Conservation (phyloP, 1,140 invertebrate genomes). For the Lanistes nyassanus region DNA sequence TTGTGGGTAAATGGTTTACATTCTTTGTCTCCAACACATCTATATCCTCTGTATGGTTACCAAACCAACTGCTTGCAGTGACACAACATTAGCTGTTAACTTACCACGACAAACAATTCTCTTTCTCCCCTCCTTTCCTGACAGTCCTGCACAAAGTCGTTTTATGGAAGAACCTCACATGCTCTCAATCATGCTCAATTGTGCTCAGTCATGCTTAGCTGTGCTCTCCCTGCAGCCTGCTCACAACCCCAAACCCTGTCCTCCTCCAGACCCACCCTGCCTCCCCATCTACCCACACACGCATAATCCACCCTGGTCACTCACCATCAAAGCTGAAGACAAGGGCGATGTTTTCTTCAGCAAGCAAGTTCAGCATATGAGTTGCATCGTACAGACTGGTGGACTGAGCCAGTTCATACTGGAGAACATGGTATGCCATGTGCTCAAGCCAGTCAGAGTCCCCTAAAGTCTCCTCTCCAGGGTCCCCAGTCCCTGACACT, state of each 20-base stretch:
- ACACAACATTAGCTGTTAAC: no score
- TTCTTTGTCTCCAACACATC: no score
- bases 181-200: no score
- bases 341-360: constrained; percentile 52
- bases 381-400: constrained; percentile 40
- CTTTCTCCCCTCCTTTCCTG: no score
- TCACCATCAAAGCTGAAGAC: constrained; percentile 60
- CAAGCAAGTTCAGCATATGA: constrained; percentile 50
- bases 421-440: constrained; percentile 43
- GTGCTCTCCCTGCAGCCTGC: background rate
- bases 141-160: no score
- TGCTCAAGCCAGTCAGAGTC: constrained; percentile 54
- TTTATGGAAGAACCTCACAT: no score
- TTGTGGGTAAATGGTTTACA: no score
- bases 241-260: background rate
- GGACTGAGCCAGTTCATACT: constrained; percentile 43
- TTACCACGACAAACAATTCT: no score
- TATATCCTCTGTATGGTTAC: no score
- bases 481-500: background rate
- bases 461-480: constrained; percentile 29
- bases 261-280: background rate
- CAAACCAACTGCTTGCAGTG: no score
- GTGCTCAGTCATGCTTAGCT: no score
- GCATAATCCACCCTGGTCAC: background rate
- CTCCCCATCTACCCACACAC: background rate